These are phyloP conservation scores for Dorcus parallelipipedus DNA, from an alignment of 2,888 invertebrate species.

Conservation along the genomic window DNA sequence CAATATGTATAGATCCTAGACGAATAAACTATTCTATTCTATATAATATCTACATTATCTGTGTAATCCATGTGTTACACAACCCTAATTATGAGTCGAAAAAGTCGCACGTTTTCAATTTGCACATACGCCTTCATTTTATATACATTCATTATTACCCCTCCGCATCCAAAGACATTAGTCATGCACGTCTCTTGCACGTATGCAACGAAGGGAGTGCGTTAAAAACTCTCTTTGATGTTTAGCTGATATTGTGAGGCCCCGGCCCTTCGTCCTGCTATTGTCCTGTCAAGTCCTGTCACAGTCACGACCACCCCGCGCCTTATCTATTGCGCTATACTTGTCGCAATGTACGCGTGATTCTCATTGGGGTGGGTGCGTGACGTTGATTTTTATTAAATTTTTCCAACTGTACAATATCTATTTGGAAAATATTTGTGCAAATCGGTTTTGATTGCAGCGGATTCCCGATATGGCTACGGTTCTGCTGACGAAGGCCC, in stretches of 20 bases:
- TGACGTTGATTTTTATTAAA: background rate
- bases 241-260: slow-evolving; percentile 19
- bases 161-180: background rate
- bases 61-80: too few species aligned
- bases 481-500: too few species aligned
- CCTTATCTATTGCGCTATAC: background rate
- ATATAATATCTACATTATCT: too few species aligned
- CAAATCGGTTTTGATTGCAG: too few species aligned
- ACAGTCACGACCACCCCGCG: slow-evolving; percentile 18
- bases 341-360: background rate
- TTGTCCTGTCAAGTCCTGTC: slow-evolving; percentile 29
- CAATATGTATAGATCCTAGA: too few species aligned
- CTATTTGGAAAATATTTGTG: too few species aligned
- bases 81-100: too few species aligned
- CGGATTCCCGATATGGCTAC: too few species aligned
- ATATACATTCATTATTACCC: background rate
- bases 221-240: slow-evolving; percentile 21
- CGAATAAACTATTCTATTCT: too few species aligned
- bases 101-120: too few species aligned
- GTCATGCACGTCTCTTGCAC: slow-evolving; percentile 10
- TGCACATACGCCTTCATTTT: too few species aligned
- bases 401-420: too few species aligned
- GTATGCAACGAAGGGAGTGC: slow-evolving; percentile 7
- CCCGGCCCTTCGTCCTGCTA: slow-evolving; percentile 16
- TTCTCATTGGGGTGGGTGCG: slow-evolving; percentile 5